Evolutionary conservation across 2,888 invertebrate genomes (phyloP), one percentile per base, ranked within the genome.

Genomic region (Cryptus armator): DNA sequence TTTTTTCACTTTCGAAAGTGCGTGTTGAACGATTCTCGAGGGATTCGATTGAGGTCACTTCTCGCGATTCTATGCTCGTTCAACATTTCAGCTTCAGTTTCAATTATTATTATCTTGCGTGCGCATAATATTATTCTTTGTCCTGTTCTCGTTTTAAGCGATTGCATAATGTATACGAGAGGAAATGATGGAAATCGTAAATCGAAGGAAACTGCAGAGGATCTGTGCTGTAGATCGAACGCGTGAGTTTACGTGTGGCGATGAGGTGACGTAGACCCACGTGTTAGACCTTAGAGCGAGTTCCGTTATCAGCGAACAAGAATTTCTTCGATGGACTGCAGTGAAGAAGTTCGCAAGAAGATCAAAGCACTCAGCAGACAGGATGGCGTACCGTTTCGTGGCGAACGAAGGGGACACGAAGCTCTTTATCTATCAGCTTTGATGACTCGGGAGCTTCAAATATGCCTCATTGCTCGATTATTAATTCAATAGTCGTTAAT

Each of bases 231-330:
- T 93, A 92, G 91, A 93, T 93, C 93, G 93, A 93, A 93, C 93
- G 92, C 93, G 92, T 93, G 93, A 93, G 93, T 93, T 93, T 93
- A 93, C 93, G 93, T 93, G 92, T 92, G 91, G 89, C 86, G 90
- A 87, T 91, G 88, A 90, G 89, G 90, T 90, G 89, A 93, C 93
- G 93, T 93, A 94, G 93, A 93, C 93, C 91, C 93, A 92, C 93
- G 93, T 92, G 93, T 94, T 94, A 93, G 93, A 93, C 92, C 91
- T 92, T 93, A 93, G 92, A 93, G 93, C 88, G 89, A 89, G 87
- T 89, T 92, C 90, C 87, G 68, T 80, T 66, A 78, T 53, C 89
- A 85, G 37, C 90, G 82, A 78, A 66, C n/a, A 16, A 67, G 24
- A 48, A 75, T 71, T 53, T 81, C 81, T 74, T 62, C 67, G 67